Evolutionary conservation across 2,797 vertebrate genomes (phyloP).

Genomic region (Diceros bicornis): DNA sequence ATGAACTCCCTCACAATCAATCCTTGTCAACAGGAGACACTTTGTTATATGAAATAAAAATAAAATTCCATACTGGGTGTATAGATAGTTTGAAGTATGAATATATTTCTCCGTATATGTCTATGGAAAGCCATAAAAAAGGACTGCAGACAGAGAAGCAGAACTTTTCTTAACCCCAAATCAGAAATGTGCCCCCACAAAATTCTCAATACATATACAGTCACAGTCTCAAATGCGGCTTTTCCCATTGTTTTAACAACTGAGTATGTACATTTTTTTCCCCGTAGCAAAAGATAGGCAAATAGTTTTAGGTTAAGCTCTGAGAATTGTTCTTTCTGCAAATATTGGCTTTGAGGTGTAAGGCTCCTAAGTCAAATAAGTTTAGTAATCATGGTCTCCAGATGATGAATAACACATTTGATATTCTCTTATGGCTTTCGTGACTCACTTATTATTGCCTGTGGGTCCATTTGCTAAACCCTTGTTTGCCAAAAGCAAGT

Average conservation of each 20-base stretch:
- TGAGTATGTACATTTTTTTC: background rate
- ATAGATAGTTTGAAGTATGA: background rate
- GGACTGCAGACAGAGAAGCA: background rate
- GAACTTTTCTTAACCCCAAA: background rate
- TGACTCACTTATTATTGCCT: background rate
- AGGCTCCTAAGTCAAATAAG: background rate
- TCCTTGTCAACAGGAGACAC: background rate
- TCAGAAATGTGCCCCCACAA: background rate
- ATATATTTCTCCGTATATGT: background rate
- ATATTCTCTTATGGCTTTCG: background rate
- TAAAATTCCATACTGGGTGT: background rate
- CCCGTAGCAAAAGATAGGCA: background rate
- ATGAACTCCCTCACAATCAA: slow-evolving; percentile 33
- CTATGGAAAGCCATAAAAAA: background rate
- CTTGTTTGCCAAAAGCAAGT: background rate
- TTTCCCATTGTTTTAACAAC: background rate
- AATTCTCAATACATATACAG: background rate
- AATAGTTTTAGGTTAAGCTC: slow-evolving; percentile 4
- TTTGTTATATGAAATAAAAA: slow-evolving; percentile 4
- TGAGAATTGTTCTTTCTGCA: background rate
- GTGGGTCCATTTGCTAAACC: background rate
- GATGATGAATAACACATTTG: background rate
- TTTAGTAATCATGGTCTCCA: background rate
- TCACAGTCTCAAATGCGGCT: background rate
- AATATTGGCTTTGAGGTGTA: background rate